Conservation (phyloP, 2,888 invertebrate genomes). For the Acanthopleura granulata region DNA sequence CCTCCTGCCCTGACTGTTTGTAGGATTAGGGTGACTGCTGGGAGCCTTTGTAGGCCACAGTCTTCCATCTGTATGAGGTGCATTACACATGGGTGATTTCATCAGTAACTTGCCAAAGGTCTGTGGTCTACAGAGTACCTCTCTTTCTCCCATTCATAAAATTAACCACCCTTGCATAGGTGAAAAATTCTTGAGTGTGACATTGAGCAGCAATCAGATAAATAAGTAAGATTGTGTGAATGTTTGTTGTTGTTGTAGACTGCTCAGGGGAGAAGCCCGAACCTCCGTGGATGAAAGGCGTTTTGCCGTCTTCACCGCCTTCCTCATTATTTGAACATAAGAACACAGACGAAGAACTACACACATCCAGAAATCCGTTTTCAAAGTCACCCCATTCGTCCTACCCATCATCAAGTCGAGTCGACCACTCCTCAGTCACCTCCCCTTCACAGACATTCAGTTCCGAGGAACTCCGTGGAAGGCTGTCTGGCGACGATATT, state of each 20-base stretch:
- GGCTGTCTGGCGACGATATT: background rate
- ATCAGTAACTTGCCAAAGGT: too few species aligned
- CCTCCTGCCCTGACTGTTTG: too few species aligned
- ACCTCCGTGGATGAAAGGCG: slow-evolving; percentile 6
- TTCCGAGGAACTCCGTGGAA: background rate
- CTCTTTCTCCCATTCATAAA: too few species aligned
- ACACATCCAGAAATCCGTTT: background rate
- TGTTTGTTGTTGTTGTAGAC: background rate
- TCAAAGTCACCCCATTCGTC: background rate
- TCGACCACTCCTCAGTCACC: background rate
- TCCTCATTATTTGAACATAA: background rate
- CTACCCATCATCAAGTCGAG: background rate
- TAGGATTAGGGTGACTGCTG: too few species aligned
- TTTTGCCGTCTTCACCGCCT: background rate
- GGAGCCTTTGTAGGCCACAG: too few species aligned
- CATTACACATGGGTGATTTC: too few species aligned
- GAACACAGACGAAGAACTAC: background rate
- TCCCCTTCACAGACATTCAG: background rate
- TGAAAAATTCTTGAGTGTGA: too few species aligned
- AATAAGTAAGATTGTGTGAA: too few species aligned
- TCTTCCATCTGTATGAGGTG: too few species aligned
- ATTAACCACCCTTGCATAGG: too few species aligned
- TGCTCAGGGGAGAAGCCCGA: background rate
- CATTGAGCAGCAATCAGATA: too few species aligned
- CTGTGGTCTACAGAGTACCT: too few species aligned